Evolutionary conservation across 2,888 invertebrate genomes (phyloP), one percentile per base, ranked within the genome.

Genomic region (Octonoba sinensis): DNA sequence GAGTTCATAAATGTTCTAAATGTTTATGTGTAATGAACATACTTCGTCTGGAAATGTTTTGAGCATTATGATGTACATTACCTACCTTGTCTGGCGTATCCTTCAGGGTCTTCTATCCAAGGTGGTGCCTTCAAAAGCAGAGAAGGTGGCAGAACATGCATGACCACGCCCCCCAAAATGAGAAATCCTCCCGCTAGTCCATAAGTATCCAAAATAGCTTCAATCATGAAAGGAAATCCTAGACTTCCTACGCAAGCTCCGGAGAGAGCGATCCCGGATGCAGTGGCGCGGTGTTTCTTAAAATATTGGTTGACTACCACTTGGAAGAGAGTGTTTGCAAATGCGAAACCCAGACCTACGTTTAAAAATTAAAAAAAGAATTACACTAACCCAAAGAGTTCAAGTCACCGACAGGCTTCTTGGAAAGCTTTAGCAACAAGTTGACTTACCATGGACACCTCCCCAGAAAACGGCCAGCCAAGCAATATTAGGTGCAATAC

Each of bases 221-320:
- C 82, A 11, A 82, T 54, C 57, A 82, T 74, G 24, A 82, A 18
- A 1, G 82, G 82, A 27, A 82, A 82, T 11, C 27, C 75, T 0
- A 82, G 49, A n/a, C 72, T 72, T 11, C 82, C 82, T 0, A 82
- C 18, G 54, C 82, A 82, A 1, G 75, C 82, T 6, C 82, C 82
- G 15, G 82, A 82, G 6, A 74, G 59, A 13, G 82, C 82, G 4
- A 82, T 82, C 0, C 82, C 82, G 0, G 82, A 82, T n/a, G 82
- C 82, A 18, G 82, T 82, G 36, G 82, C 82, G 0, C 82, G 16
- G 20, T 82, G 59, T 18, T 82, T 82, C 15, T 65, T 22, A 22
- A 82, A 82, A 54, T 82, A 82, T 11, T 82, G 74, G 46, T 82
- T 82, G n/a, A 82, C 74, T 6, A 75, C 64, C 11, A 82, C 82